These are phyloP conservation scores for Parotia lawesii DNA, from an alignment of 2,113 vertebrate species.

Conservation along the genomic window DNA sequence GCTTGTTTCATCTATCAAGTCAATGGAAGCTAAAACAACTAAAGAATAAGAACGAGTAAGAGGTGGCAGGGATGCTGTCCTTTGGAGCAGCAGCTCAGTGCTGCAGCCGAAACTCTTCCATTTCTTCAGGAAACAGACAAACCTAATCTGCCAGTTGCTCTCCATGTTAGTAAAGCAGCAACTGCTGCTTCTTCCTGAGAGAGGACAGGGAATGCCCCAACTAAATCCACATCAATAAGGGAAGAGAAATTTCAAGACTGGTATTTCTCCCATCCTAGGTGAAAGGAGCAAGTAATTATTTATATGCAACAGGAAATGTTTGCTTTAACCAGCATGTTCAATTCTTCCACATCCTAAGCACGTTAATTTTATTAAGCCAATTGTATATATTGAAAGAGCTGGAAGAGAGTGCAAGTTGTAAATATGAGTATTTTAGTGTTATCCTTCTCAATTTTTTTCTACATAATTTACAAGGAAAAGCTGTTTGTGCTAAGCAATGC, in stretches of 20 bases:
- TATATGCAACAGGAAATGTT: not conserved
- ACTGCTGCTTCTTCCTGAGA: not conserved
- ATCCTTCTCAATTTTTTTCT: not conserved
- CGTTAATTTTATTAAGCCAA: constrained; percentile 17
- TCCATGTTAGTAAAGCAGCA: not conserved
- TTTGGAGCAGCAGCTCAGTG: not conserved
- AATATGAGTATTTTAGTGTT: not conserved
- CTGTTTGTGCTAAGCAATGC: not conserved
- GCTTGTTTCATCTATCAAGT: not conserved
- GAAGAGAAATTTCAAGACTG: not conserved
- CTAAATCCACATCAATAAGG: not conserved
- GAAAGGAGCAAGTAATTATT: constrained; percentile 15
- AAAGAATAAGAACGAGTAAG: not conserved
- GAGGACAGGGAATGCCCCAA: not conserved
- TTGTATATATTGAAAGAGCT: not conserved
- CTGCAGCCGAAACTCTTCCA: not conserved
- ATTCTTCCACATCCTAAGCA: constrained; percentile 36
- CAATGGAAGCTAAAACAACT: not conserved
- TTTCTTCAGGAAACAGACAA: not conserved
- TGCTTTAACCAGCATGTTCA: not conserved
- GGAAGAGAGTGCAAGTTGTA: not conserved
- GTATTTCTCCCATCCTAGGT: not conserved
- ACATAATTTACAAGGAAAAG: not conserved
- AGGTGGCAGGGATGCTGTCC: not conserved
- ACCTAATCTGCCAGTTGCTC: not conserved